phyloP scores from a whole-genome alignment of 2,797 vertebrate genomes.

The Malacoraja senta region DNA sequence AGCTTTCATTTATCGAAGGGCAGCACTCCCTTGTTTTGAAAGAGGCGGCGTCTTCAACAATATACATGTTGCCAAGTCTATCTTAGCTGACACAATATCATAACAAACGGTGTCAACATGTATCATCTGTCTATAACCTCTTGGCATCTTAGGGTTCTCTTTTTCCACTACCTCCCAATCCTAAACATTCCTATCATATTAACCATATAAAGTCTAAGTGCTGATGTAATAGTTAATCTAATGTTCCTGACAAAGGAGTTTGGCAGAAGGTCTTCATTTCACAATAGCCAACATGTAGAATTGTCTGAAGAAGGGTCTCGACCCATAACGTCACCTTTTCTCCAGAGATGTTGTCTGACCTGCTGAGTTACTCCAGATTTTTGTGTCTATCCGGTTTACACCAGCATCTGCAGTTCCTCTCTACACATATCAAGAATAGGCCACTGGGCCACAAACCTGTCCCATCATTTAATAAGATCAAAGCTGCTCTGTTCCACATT shows the following conservation, averaged over 20 bases:
- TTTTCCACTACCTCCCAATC: not conserved
- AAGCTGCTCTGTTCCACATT: no score
- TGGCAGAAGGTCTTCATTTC: no score
- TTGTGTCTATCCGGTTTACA: no score
- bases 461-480: no score
- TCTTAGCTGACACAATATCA: not conserved
- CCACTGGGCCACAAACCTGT: no score
- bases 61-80: not conserved
- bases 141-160: not conserved
- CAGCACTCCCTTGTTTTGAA: constrained; percentile 19
- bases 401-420: no score
- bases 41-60: not conserved
- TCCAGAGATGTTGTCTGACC: no score
- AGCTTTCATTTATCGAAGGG: not conserved
- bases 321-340: no score
- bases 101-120: not conserved
- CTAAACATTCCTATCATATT: not conserved
- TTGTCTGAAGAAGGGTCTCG: no score
- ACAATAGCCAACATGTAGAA: no score
- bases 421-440: no score
- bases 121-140: not conserved
- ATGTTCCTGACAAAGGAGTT: not conserved
- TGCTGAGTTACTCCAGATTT: no score
- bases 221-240: not conserved
- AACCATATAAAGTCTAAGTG: not conserved